Evolutionary conservation across 2,797 vertebrate genomes (phyloP).

Genomic region (Phyllotis vaccarum): DNA sequence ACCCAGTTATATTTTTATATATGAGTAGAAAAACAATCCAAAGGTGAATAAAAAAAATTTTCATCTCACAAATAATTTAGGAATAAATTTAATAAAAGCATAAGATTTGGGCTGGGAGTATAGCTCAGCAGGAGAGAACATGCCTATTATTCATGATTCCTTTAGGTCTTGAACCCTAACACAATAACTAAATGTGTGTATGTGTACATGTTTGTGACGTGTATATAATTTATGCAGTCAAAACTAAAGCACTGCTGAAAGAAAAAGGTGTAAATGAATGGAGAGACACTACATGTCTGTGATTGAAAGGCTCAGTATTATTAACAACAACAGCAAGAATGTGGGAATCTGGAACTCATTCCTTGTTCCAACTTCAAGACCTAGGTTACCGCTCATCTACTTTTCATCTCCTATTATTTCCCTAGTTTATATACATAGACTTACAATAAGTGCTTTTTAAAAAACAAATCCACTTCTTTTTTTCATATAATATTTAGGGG

Average conservation of each 20-base stretch:
- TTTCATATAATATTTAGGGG: constrained; percentile 4
- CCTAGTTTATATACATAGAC: constrained; percentile 6
- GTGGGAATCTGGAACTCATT: constrained; percentile 19
- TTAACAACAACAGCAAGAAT: constrained; percentile 27
- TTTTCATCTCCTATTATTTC: background rate
- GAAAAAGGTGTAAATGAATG: constrained; percentile 42
- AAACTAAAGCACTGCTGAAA: constrained; percentile 40
- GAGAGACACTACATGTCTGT: constrained; percentile 11
- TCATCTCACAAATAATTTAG: constrained; percentile 16
- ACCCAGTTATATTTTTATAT: constrained; percentile 9
- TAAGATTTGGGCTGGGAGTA: background rate
- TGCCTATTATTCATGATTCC: background rate
- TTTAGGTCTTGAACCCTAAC: background rate
- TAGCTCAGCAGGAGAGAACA: background rate
- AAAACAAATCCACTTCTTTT: background rate
- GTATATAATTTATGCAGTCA: background rate
- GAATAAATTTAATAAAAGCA: constrained; percentile 45
- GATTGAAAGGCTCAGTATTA: background rate
- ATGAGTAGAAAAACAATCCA: constrained; percentile 39
- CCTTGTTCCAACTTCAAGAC: background rate
- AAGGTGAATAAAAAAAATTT: constrained; percentile 34
- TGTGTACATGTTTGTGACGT: background rate
- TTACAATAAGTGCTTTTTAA: background rate
- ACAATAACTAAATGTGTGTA: background rate
- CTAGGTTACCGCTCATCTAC: background rate